Evolutionary conservation across 2,113 vertebrate species (phyloP).

Genomic region (Acanthochromis polyacanthus): DNA sequence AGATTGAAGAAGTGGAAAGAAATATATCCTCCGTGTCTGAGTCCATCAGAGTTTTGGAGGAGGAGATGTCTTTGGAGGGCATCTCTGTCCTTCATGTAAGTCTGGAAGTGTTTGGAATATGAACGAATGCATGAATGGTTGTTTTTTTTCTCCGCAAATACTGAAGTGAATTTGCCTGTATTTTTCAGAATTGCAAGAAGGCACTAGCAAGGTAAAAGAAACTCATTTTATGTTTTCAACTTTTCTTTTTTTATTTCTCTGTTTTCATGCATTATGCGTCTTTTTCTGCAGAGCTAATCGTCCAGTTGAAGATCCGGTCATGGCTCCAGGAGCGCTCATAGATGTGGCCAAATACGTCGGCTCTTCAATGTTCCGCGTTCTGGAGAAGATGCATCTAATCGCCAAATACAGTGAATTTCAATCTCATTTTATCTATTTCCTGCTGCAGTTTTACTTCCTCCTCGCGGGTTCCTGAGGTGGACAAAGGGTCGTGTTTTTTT

Average conservation of each 20-base stretch:
- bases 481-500: neutral
- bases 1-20: slow-evolving; percentile 55
- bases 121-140: neutral
- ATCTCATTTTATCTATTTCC: neutral
- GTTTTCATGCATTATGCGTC: neutral
- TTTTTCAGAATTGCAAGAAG: slow-evolving; percentile 69
- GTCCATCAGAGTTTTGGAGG: slow-evolving; percentile 70
- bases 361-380: slow-evolving; percentile 73
- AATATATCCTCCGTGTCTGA: slow-evolving; percentile 59
- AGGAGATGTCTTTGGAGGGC: slow-evolving; percentile 63
- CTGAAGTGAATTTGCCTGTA: neutral
- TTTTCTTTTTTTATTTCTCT: neutral
- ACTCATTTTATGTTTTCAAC: neutral
- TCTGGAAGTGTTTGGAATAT: neutral
- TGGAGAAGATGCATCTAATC: slow-evolving; percentile 74
- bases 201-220: slow-evolving; percentile 65
- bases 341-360: slow-evolving; percentile 76
- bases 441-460: neutral
- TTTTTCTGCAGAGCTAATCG: slow-evolving; percentile 49
- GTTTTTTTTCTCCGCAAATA: neutral
- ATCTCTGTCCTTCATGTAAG: slow-evolving; percentile 74
- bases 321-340: slow-evolving; percentile 67
- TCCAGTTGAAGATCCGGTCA: slow-evolving; percentile 24
- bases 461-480: neutral
- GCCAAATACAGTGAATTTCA: slow-evolving; percentile 75